These are phyloP conservation scores for Drosophila sproati DNA, from an alignment of 1,140 invertebrate species.

Conservation along the genomic window DNA sequence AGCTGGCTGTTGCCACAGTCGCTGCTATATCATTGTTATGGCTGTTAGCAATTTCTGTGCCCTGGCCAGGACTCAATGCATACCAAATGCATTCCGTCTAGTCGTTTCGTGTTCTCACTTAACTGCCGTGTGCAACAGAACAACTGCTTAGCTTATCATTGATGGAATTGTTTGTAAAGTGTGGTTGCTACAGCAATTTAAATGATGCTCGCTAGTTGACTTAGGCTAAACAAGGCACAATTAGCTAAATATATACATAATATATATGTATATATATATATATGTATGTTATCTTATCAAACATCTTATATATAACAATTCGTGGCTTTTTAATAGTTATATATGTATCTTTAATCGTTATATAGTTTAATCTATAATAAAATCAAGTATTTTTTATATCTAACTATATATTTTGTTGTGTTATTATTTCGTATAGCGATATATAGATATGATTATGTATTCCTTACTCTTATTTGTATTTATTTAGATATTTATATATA, in stretches of 20 bases:
- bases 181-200: background rate
- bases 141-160: background rate
- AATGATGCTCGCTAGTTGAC: background rate
- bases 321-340: too few relatives aligned
- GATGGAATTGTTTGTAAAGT: background rate
- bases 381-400: background rate
- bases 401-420: constrained; percentile 1
- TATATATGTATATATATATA: too few relatives aligned
- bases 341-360: too few relatives aligned
- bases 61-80: constrained; percentile 27
- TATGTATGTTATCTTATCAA: too few relatives aligned
- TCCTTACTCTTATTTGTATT: background rate
- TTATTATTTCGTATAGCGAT: too few relatives aligned
- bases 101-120: constrained; percentile 5
- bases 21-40: constrained; percentile 28
- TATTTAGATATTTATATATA: background rate
- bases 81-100: constrained; percentile 9
- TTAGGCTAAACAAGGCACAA: background rate
- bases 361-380: too few relatives aligned
- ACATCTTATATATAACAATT: too few relatives aligned
- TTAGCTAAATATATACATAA: background rate
- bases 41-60: constrained; percentile 42
- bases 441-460: background rate
- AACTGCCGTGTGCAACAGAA: constrained; percentile 32
- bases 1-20: constrained; percentile 7